These are phyloP conservation scores for Habrosyne pyritoides DNA, from an alignment of 2,888 invertebrate genomes.

Conservation along the genomic window DNA sequence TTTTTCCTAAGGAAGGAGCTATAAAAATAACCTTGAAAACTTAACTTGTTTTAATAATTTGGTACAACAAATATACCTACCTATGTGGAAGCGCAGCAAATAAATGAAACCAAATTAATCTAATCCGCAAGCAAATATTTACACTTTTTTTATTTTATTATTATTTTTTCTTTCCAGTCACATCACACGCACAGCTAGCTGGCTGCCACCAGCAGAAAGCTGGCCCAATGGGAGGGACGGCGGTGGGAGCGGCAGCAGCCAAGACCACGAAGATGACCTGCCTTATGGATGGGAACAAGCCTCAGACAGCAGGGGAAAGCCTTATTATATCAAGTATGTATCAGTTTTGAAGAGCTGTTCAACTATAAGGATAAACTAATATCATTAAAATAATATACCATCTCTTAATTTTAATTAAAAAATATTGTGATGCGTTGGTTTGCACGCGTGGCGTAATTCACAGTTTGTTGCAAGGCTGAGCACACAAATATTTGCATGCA, in stretches of 20 bases:
- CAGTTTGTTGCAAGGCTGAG: background rate
- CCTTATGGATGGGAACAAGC: conserved; percentile 97
- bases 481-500: background rate
- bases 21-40: too few relatives aligned
- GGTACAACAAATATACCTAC: too few relatives aligned
- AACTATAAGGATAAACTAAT: too few relatives aligned
- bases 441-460: background rate
- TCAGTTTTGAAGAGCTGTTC: background rate
- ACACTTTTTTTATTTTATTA: too few relatives aligned
- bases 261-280: conserved; percentile 80
- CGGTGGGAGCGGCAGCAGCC: conserved; percentile 48
- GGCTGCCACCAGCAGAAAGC: conserved; percentile 94
- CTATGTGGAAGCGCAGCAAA: too few relatives aligned
- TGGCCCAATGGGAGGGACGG: conserved; percentile 84
- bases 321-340: conserved; percentile 92
- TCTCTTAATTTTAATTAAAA: too few relatives aligned
- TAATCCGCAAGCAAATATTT: too few relatives aligned
- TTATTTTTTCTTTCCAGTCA: conserved; percentile 87
- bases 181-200: conserved; percentile 91
- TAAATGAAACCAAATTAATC: too few relatives aligned
- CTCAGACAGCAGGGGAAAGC: conserved; percentile 89
- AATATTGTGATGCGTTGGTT: too few relatives aligned
- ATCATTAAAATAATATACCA: too few relatives aligned
- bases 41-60: too few relatives aligned
- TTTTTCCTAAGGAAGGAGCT: too few relatives aligned